Evolutionary conservation across 2,113 vertebrate species (phyloP), one percentile per base, ranked within the genome.

Genomic region (Oryzias melastigma): DNA sequence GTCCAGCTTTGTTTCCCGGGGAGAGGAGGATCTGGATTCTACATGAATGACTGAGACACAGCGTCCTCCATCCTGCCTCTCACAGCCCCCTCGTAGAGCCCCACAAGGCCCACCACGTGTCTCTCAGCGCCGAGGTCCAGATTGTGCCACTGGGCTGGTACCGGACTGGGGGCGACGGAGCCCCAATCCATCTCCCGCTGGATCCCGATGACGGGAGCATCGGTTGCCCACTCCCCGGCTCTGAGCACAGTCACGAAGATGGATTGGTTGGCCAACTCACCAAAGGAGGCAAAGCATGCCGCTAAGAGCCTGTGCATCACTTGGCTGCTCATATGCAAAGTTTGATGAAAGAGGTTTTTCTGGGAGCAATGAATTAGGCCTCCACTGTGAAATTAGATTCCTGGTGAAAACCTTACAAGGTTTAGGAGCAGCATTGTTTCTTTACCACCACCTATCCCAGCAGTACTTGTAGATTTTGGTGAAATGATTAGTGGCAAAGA

Each of bases 171-270:
- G 91, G 84, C 73, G 83, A 89, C 68, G 87, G 88, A 87, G 85
- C 87, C 85, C 87, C 88, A 90, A 91, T 93, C 89, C 91, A 90
- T 96, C 96, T 96, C 97, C 95, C 91, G 89, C 92, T 85, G 90
- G 91, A 93, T 93, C 94, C 93, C 92, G 87, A 92, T 95, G 90
- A 91, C 83, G 84, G 88, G 88, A 89, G 87, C 90, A 89, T 84
- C 84, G 87, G 84, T 90, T 91, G 89, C 90, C 91, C 90, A 87
- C 86, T 91, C 80, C 85, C 87, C 88, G 85, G 89, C 89, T 91
- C 84, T 73, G 87, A 89, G 87, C 90, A 85, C 88, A 84, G 89
- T 93, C 91, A 91, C 87, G 88, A 92, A 92, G 92, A 93, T 92
- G 92, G 92, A 92, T 92, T 92, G 91, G 91, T 90, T 91, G 91